Conservation (phyloP, 2,888 invertebrate genomes). For the Polydesmus complanatus region DNA sequence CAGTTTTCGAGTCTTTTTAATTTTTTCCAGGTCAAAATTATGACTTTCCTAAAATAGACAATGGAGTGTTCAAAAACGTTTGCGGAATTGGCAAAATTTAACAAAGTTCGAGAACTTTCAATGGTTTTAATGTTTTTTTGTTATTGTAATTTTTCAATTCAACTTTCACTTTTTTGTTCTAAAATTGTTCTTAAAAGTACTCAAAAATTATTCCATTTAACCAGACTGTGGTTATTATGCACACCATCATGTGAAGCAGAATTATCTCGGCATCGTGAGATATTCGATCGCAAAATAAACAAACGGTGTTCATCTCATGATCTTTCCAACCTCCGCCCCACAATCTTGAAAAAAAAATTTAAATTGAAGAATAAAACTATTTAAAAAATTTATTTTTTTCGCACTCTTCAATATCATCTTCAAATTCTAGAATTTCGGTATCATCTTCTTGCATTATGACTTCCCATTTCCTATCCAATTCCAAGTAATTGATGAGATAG, state of each 20-base stretch:
- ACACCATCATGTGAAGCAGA: conserved; percentile 55
- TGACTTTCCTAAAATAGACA: conserved; percentile 42
- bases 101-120: too few species aligned
- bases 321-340: conserved; percentile 52
- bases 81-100: too few species aligned
- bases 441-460: conserved; percentile 30
- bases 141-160: too few species aligned
- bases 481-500: conserved; percentile 48
- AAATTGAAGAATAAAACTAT: neutral
- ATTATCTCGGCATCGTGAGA: conserved; percentile 48
- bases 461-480: conserved; percentile 39
- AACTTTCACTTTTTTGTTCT: too few species aligned
- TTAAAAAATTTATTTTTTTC: neutral
- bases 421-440: conserved; percentile 1
- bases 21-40: conserved; percentile 53
- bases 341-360: conserved; percentile 31
- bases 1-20: conserved; percentile 37
- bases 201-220: too few species aligned
- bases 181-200: neutral
- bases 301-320: conserved; percentile 45
- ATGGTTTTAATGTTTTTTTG: too few species aligned
- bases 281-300: conserved; percentile 62
- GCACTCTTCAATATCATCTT: conserved; percentile 8
- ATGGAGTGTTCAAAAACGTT: too few species aligned
- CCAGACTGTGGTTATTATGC: too few species aligned